A percentile compares a stretch with the other conserved stretches of the same genome.
Conservation (phyloP, 2,888 invertebrate genomes). For the Aricia artaxerxes region DNA sequence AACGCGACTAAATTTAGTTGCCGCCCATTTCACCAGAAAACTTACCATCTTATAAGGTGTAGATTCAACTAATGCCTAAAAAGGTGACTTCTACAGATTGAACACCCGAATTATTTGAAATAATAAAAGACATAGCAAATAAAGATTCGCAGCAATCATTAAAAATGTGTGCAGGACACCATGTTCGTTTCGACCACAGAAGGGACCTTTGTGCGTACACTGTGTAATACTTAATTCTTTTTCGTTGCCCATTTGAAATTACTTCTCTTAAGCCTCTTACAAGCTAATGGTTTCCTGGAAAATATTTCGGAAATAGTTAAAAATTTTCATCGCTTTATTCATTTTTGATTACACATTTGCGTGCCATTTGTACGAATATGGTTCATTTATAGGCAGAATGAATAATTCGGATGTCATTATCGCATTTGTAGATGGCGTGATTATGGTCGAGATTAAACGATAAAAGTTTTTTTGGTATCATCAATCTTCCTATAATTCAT, state of each 20-base stretch:
- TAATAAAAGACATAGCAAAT: too few species aligned
- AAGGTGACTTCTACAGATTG: too few species aligned
- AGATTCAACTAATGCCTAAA: too few species aligned
- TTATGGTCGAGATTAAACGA: neutral
- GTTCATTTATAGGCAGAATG: conserved; percentile 11
- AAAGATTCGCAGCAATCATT: too few species aligned
- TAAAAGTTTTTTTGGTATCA: neutral
- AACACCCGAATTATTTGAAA: too few species aligned
- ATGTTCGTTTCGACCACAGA: neutral
- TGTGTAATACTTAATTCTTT: neutral
- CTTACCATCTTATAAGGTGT: too few species aligned
- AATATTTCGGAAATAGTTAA: conserved; percentile 32
- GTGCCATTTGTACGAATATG: conserved; percentile 26
- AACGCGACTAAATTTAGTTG: too few species aligned
- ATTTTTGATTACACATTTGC: conserved; percentile 33
- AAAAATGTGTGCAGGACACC: too few species aligned
- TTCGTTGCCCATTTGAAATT: conserved; percentile 18
- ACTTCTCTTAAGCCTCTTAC: conserved; percentile 17
- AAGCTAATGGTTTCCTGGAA: conserved; percentile 32
- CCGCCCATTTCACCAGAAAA: too few species aligned
- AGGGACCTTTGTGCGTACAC: neutral
- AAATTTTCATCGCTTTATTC: conserved; percentile 32
- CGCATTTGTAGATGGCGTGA: conserved; percentile 11
- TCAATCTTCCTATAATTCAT: conserved; percentile 10
- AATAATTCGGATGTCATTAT: conserved; percentile 11